Evolutionary conservation across 2,888 invertebrate species (phyloP), one percentile per base, ranked within the genome.

Genomic region (Muschampia plurimacula): DNA sequence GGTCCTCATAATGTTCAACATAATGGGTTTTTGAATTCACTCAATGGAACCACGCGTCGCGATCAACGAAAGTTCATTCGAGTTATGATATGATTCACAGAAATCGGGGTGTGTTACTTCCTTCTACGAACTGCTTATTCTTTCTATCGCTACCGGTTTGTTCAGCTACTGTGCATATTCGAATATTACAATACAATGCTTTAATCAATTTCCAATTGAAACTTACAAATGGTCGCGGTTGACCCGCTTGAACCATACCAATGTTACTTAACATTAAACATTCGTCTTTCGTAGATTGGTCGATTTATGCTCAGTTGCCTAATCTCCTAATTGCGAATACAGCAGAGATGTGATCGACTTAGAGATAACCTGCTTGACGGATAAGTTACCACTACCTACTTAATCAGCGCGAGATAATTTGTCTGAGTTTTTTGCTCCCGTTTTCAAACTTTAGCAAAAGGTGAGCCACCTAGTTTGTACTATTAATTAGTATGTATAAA

Each of bases 11-110:
- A 91, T 89, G 90, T 89, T 86, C 89, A 80, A 88, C 86, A 89
- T 92, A 92, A 92, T 92, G 91, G 89, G 83, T 89, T 91, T 91
- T 89, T 87, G 91, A 88, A 88, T 87, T 86, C 92, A 88, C 82
- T 86, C 86, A 89, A 85, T 89, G 92, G 92, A 92, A 92, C 93
- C 87, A 82, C 79, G 77, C 81, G 84, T 83, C 84, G 84, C 86
- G 88, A 89, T 89, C 87, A 84, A 84, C 83, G 91, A 92, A 92
- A 92, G 89, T 92, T 87, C 87, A 86, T 80, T 82, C 83, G 84
- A 88, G 86, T 22, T 22, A 22, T 22, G 22, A 0, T 91, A 87
- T 87, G 88, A 84, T 87, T 86, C 87, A 81, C 76, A 86, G 82
- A 88, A 87, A 85, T 82, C 82, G 86, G 89, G 91, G 92, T 86